These are phyloP conservation scores for Tragelaphus scriptus DNA, from an alignment of 2,113 vertebrate genomes.

Conservation along the genomic window DNA sequence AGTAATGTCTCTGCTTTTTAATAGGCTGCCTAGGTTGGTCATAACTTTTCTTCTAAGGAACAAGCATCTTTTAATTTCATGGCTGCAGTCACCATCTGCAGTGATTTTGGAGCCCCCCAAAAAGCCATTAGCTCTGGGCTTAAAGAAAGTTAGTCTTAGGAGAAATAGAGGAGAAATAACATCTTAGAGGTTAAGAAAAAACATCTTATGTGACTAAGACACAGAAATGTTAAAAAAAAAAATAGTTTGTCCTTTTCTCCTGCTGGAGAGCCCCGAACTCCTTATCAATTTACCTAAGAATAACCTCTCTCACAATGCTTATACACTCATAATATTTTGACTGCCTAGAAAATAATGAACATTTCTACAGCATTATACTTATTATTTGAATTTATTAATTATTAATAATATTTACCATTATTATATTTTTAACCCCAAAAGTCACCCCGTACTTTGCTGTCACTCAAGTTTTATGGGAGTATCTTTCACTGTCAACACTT, in stretches of 20 bases:
- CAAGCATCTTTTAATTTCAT: background rate
- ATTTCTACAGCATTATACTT: background rate
- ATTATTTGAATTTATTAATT: background rate
- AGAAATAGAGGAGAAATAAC: background rate
- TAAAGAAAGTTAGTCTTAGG: background rate
- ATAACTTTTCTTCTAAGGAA: background rate
- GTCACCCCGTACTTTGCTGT: background rate
- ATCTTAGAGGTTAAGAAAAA: background rate
- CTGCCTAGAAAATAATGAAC: background rate
- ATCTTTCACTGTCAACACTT: background rate
- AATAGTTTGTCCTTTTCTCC: background rate
- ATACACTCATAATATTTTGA: background rate
- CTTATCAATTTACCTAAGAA: background rate
- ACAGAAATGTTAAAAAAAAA: background rate
- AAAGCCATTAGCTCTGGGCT: background rate
- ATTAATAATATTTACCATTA: background rate
- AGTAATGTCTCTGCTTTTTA: background rate
- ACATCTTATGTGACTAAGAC: background rate
- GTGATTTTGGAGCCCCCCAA: background rate
- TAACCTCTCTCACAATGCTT: background rate
- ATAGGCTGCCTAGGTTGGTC: background rate
- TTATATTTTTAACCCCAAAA: background rate
- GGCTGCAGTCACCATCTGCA: background rate
- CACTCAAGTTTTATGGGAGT: background rate
- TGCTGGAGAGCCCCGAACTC: background rate